Evolutionary conservation across 2,113 vertebrate genomes (phyloP).

Genomic region (Apeltes quadracus): DNA sequence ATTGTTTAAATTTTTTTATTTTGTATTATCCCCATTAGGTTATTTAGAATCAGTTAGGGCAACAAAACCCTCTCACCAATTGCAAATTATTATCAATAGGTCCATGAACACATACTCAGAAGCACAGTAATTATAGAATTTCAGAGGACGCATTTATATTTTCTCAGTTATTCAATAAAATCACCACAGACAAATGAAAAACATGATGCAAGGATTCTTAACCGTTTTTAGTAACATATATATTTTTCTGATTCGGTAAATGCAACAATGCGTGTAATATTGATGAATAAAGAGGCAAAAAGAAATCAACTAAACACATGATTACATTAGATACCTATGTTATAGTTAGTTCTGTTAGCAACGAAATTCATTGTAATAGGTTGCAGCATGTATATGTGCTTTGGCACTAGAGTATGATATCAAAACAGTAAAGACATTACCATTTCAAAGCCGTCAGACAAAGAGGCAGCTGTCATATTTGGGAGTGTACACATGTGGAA

Average conservation of each 20-base stretch:
- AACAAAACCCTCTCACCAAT: not conserved
- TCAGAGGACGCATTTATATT: constrained; percentile 1
- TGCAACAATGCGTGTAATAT: not conserved
- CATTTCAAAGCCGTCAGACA: not conserved
- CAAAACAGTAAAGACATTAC: not conserved
- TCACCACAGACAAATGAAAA: not conserved
- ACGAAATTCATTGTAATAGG: too few relatives aligned
- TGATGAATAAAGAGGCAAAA: not conserved
- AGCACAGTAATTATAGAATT: not conserved
- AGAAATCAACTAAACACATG: not conserved
- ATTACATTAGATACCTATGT: not conserved
- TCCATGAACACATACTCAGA: not conserved
- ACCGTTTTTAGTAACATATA: not conserved
- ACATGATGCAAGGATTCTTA: not conserved
- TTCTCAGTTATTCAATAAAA: not conserved
- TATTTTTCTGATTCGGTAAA: not conserved
- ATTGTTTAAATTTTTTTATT: not conserved
- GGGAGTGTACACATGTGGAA: not conserved
- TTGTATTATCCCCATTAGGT: not conserved
- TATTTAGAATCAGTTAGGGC: not conserved
- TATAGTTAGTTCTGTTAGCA: too few relatives aligned
- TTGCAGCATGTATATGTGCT: too few relatives aligned
- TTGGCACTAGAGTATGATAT: not conserved
- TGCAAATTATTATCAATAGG: not conserved
- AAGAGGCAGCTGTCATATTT: not conserved